Conservation (phyloP, 2,797 vertebrate genomes). For the Gallinago nigripennis region DNA sequence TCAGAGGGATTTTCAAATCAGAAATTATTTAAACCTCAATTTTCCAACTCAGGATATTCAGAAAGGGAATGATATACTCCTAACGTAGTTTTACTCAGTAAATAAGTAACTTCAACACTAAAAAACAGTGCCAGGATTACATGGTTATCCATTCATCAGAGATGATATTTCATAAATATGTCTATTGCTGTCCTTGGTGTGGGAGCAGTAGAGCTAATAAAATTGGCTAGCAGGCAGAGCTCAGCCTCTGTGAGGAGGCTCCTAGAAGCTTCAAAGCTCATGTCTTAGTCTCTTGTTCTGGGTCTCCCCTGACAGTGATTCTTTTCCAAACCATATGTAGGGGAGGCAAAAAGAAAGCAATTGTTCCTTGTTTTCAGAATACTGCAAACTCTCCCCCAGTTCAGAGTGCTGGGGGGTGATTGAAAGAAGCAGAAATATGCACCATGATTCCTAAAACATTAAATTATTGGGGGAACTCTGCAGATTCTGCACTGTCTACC, state of each 20-base stretch:
- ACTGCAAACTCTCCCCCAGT: neutral
- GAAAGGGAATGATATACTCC: neutral
- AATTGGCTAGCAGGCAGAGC: neutral
- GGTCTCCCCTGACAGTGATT: neutral
- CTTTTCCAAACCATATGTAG: neutral
- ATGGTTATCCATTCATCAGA: neutral
- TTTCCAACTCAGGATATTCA: neutral
- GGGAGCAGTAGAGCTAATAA: neutral
- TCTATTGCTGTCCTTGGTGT: neutral
- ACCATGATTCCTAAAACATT: neutral
- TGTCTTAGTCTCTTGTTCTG: neutral
- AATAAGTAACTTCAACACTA: neutral
- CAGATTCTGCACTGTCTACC: neutral
- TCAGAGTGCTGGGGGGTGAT: neutral
- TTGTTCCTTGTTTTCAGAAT: neutral
- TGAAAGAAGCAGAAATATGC: neutral
- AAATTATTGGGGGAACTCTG: neutral
- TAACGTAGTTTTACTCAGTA: neutral
- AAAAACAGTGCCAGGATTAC: neutral
- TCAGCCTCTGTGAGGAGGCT: neutral
- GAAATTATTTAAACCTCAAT: neutral
- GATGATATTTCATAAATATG: neutral
- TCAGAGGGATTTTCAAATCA: neutral
- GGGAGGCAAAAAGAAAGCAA: neutral
- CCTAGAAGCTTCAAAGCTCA: neutral